Conservation (phyloP, 1,140 invertebrate species). For the Drosophila ohnishii region DNA sequence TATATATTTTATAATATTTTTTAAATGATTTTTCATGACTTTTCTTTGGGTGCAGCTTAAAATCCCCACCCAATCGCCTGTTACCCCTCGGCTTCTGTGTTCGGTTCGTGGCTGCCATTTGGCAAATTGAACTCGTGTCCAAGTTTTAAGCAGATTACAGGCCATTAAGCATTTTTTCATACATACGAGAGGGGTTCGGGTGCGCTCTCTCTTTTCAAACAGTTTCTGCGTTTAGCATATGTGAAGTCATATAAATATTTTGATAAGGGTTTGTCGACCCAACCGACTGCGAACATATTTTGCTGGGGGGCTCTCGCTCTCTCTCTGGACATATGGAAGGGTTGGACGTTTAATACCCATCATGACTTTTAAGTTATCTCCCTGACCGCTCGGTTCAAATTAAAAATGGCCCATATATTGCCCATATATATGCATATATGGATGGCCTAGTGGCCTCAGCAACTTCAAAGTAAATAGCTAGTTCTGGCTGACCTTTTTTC, state of each 20-base stretch:
- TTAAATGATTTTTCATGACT: not conserved
- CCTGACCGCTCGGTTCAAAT: constrained; percentile 33
- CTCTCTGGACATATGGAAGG: constrained; percentile 35
- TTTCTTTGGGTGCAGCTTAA: constrained; percentile 45
- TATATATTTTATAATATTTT: not conserved
- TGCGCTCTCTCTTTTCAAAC: constrained; percentile 49
- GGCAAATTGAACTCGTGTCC: constrained; percentile 80
- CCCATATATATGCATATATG: constrained; percentile 13
- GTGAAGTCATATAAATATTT: constrained; percentile 81
- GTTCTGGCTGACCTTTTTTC: constrained; percentile 55
- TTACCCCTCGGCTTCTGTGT: not conserved
- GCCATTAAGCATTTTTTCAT: constrained; percentile 79
- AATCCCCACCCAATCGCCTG: constrained; percentile 16
- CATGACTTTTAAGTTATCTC: constrained; percentile 81
- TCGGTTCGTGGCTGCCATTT: constrained; percentile 58
- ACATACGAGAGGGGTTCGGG: constrained; percentile 27
- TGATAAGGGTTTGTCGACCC: constrained; percentile 76
- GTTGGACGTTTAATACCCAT: constrained; percentile 75
- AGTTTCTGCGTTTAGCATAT: constrained; percentile 75
- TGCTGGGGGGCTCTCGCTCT: constrained; percentile 24
- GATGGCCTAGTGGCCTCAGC: constrained; percentile 26
- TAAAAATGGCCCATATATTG: constrained; percentile 55
- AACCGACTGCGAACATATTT: constrained; percentile 66
- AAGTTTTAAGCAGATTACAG: constrained; percentile 82
- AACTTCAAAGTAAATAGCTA: constrained; percentile 56